Percentiles rank a stretch among this genome's conserved stretches.
phyloP scores from a whole-genome alignment of 2,888 invertebrate genomes.

The Aromia moschata region DNA sequence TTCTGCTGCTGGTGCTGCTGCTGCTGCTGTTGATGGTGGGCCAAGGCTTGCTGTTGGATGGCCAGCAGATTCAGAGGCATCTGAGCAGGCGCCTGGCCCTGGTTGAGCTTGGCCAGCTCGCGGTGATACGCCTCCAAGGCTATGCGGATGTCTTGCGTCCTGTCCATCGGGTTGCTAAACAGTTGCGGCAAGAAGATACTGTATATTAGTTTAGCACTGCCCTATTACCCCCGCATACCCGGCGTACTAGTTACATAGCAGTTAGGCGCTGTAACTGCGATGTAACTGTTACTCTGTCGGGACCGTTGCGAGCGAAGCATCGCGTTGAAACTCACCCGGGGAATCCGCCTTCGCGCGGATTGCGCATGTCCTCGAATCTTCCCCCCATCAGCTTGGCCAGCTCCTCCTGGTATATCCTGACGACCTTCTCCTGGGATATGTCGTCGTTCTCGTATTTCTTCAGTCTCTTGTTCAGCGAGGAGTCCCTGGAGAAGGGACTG shows the following conservation, averaged over 20 bases:
- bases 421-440: slow-evolving; percentile 95
- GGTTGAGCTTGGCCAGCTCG: slow-evolving; percentile 89
- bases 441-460: slow-evolving; percentile 93
- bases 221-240: no score
- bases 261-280: no score
- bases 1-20: slow-evolving; percentile 64
- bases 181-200: slow-evolving; percentile 87
- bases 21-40: slow-evolving; percentile 65
- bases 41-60: slow-evolving; percentile 80
- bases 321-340: slow-evolving; percentile 72
- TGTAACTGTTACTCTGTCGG: background rate
- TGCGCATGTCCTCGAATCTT: slow-evolving; percentile 77
- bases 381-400: slow-evolving; percentile 90
- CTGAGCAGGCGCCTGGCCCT: slow-evolving; percentile 61
- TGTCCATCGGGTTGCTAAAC: slow-evolving; percentile 72
- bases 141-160: slow-evolving; percentile 85
- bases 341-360: slow-evolving; percentile 80
- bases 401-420: slow-evolving; percentile 94
- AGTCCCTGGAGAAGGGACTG: slow-evolving; percentile 82
- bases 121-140: slow-evolving; percentile 92
- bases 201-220: slow-evolving; percentile 67
- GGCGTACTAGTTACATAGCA: no score
- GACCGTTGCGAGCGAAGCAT: background rate
- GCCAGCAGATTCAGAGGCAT: slow-evolving; percentile 73
- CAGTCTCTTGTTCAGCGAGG: slow-evolving; percentile 77